These are phyloP conservation scores for Lerema accius DNA, from an alignment of 1,140 invertebrate species.

Conservation along the genomic window DNA sequence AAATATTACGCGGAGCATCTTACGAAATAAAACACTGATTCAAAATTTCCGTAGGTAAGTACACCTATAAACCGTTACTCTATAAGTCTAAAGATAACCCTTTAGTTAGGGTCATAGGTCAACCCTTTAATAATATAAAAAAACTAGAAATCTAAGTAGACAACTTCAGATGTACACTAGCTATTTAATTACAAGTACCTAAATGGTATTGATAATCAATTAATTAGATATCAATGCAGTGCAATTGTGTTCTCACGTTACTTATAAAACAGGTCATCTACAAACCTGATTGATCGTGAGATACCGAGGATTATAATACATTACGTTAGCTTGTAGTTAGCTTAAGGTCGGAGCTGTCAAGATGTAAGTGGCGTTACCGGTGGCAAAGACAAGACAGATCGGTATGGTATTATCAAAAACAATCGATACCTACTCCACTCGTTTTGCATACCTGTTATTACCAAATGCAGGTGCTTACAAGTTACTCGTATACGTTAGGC, in stretches of 20 bases:
- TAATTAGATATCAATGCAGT: conserved; percentile 9
- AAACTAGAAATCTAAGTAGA: too few species aligned
- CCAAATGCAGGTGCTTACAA: conserved; percentile 37
- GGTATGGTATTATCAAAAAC: conserved; percentile 30
- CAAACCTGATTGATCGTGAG: conserved; percentile 14
- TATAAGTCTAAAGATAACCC: too few species aligned
- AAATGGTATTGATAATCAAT: neutral
- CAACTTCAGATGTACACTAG: too few species aligned
- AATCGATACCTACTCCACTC: conserved; percentile 29
- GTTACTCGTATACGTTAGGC: too few species aligned
- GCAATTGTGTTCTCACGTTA: conserved; percentile 29
- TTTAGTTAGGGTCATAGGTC: too few species aligned
- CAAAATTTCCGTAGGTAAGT: too few species aligned
- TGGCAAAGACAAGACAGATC: conserved; percentile 32
- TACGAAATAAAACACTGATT: too few species aligned
- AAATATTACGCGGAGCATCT: too few species aligned
- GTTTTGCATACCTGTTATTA: conserved; percentile 40
- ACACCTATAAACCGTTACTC: too few species aligned
- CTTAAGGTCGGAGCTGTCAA: conserved; percentile 25
- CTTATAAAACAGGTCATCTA: conserved; percentile 27
- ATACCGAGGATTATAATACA: conserved; percentile 25
- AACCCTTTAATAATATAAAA: too few species aligned
- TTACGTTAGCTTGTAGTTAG: conserved; percentile 7
- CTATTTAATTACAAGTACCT: too few species aligned
- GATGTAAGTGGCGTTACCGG: conserved; percentile 16